These are phyloP conservation scores for Diorhabda sublineata DNA, from an alignment of 1,140 invertebrate genomes.

Conservation along the genomic window DNA sequence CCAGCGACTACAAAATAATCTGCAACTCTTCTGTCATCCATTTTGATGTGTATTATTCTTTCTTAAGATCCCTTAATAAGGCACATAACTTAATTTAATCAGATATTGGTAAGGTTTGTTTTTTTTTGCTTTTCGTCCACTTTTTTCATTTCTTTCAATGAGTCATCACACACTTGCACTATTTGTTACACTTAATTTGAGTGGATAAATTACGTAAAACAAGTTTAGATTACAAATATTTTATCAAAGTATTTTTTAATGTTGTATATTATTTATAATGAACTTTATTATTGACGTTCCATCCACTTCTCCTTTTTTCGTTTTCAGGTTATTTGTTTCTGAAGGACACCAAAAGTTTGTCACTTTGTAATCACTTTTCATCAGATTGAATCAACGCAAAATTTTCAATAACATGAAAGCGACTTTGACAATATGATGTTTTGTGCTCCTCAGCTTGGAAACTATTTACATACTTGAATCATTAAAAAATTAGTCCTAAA, in stretches of 20 bases:
- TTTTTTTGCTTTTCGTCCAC: neutral
- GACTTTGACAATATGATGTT: no score
- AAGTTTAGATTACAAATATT: neutral
- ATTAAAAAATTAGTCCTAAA: no score
- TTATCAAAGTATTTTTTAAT: neutral
- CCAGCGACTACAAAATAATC: constrained; percentile 98
- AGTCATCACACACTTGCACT: neutral
- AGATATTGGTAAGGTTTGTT: neutral
- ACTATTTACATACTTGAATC: no score
- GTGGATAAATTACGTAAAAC: neutral
- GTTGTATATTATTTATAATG: neutral
- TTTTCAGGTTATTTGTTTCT: neutral
- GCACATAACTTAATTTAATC: constrained; percentile 18
- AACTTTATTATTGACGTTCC: constrained; percentile 2
- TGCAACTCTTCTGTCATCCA: constrained; percentile 79
- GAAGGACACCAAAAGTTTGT: no score
- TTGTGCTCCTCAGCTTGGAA: no score
- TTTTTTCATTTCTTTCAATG: neutral
- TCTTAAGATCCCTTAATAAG: constrained; percentile 19
- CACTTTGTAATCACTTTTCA: no score
- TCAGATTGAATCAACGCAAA: no score
- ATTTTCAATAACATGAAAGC: no score
- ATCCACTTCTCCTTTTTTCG: neutral
- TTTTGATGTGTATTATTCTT: constrained; percentile 38
- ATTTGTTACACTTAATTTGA: neutral